Base-by-base conservation (phyloP, 2,113 vertebrate genomes). In the Aythya baeri region DNA sequence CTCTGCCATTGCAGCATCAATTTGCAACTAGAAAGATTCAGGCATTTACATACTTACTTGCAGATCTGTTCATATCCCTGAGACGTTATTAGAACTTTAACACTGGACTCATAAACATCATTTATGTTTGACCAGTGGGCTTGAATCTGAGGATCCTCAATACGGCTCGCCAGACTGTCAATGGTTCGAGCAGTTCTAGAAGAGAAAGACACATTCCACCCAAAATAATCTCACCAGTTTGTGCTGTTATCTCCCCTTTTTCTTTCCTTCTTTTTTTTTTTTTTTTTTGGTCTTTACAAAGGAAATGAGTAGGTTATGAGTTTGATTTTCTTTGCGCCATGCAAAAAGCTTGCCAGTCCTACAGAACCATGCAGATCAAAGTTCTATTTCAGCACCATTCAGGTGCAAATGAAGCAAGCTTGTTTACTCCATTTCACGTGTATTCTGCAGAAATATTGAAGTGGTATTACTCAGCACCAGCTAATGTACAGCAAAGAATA, bases 101-200 rank as follows among this genome's bases (percentile, higher is more conserved):
- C 99, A 31, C 99, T 99, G 68, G 99, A 99, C 95, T 99, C 99
- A 26, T 99, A 99, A 80, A 99, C 99, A 17, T 99, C 99, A 44
- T 99, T 99, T 85, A 99, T 99, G 93, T 99, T 99, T 73, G 99
- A 99, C 99, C 99, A 99, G 79, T 99, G 99, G 43, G 99, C 99
- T 95, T 99, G 99, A 89, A 99, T 99, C 98, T 99, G 99, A 25
- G 99, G 99, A 94, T 99, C 99, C 82, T 99, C 99, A 27, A 99
- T 99, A 21, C 99, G 98, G 92, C 98, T 99, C 6, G 99, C 99
- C 95, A 99, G 97, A 83, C 98, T 99, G 97, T 99, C 99, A 49
- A 99, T 99, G 80, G 99, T 99, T 38, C 98, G 98, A 20, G 99
- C 99, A 15, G 99, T 99, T 97, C 99, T 99, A 96, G 27, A 93